A percentile compares a stretch with the other conserved stretches of the same genome.
Evolutionary conservation across 1,140 invertebrate genomes (phyloP).

Genomic region (Lucilia cuprina): DNA sequence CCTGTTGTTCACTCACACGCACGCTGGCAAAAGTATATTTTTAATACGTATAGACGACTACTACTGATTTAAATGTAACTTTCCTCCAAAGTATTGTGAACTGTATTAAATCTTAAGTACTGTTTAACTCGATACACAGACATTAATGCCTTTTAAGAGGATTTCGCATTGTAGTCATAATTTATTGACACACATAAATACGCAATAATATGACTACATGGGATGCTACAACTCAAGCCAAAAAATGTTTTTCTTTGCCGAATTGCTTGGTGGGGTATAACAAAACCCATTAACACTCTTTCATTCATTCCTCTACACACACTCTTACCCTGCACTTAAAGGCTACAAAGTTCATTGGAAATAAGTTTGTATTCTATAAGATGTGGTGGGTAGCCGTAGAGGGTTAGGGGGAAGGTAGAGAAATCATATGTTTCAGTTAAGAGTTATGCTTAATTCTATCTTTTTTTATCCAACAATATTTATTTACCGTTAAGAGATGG

Average conservation of each 20-base stretch:
- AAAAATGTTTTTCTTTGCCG: neutral
- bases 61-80: conserved; percentile 3
- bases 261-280: neutral
- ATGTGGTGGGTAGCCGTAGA: neutral
- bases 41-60: neutral
- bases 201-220: neutral
- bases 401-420: neutral
- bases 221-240: neutral
- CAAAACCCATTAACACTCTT: neutral
- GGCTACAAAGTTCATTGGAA: neutral
- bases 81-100: conserved; percentile 10
- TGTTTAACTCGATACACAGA: conserved; percentile 33
- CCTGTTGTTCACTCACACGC: no score
- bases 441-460: conserved; percentile 23
- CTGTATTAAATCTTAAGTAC: conserved; percentile 27
- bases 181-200: conserved; percentile 30
- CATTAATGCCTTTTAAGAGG: conserved; percentile 33
- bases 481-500: neutral
- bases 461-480: conserved; percentile 14
- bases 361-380: neutral
- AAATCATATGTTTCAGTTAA: conserved; percentile 26
- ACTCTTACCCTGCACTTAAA: neutral
- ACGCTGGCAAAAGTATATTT: neutral
- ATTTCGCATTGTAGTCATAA: conserved; percentile 31
- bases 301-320: neutral